phyloP scores from a whole-genome alignment of 2,113 vertebrate genomes.

The Desmodus rotundus region DNA sequence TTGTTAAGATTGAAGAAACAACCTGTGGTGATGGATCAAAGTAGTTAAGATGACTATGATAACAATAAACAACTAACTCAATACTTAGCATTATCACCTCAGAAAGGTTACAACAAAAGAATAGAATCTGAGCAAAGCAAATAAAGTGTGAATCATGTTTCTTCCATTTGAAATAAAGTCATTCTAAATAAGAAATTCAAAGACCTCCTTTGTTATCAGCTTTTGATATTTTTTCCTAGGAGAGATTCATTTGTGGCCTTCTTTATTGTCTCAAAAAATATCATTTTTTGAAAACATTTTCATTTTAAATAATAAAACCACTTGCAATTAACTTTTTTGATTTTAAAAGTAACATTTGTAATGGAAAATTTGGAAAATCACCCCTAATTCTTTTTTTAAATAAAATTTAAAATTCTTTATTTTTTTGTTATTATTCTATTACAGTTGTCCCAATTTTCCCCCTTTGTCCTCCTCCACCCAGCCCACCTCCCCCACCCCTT shows the following conservation, averaged over 20 bases:
- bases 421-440: no score
- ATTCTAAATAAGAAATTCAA: conserved; percentile 25
- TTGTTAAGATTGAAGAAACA: not conserved
- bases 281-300: not conserved
- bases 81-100: not conserved
- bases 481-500: no score
- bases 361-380: not conserved
- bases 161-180: conserved; percentile 13
- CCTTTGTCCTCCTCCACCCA: no score
- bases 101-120: not conserved
- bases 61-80: not conserved
- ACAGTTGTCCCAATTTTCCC: no score
- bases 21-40: no score
- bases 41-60: not conserved
- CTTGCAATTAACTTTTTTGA: not conserved
- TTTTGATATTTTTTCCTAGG: not conserved
- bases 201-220: conserved; percentile 33
- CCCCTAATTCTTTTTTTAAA: no score
- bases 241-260: not conserved
- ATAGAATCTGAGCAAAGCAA: not conserved
- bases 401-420: no score
- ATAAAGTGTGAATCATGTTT: not conserved
- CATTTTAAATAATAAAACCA: conserved; percentile 1
- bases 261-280: not conserved
- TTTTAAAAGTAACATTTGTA: not conserved